Evolutionary conservation across 2,888 invertebrate genomes (phyloP).

Genomic region (Hemithea aestivaria): DNA sequence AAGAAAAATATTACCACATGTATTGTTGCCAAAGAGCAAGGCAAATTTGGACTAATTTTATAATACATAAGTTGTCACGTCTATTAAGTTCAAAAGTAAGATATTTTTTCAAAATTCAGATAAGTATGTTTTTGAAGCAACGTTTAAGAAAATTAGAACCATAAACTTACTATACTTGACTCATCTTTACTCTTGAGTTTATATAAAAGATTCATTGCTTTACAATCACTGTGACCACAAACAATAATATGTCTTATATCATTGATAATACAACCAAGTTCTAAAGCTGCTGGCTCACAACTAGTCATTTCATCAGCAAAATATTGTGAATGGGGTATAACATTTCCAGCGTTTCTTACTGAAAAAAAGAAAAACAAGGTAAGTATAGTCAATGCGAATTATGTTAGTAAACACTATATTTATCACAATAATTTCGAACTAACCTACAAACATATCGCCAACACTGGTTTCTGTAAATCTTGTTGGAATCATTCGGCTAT

Average conservation of each 20-base stretch:
- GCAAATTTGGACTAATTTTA: too few species aligned
- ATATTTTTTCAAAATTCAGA: too few species aligned
- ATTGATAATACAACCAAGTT: conserved; percentile 95
- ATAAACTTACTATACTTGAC: conserved; percentile 67
- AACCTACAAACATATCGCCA: conserved; percentile 98
- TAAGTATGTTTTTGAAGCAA: too few species aligned
- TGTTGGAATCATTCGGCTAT: conserved; percentile 97
- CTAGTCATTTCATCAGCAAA: conserved; percentile 92
- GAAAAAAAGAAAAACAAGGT: conserved; percentile 40
- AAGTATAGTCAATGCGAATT: background rate
- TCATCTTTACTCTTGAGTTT: conserved; percentile 88
- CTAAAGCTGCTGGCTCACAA: conserved; percentile 97
- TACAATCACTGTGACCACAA: conserved; percentile 98
- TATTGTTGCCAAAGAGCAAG: too few species aligned
- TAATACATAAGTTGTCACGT: too few species aligned
- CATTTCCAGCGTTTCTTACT: conserved; percentile 98
- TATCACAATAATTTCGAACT: conserved; percentile 32
- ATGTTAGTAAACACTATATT: conserved; percentile 3
- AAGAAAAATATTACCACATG: background rate
- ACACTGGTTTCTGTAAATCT: conserved; percentile 96
- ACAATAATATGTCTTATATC: conserved; percentile 95
- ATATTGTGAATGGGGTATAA: conserved; percentile 94
- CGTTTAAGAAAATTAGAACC: background rate
- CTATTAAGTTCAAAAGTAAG: too few species aligned
- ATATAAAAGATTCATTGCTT: conserved; percentile 96